Evolutionary conservation across 2,113 vertebrate genomes (phyloP), one percentile per base, ranked within the genome.

Genomic region (Syrrhaptes paradoxus): DNA sequence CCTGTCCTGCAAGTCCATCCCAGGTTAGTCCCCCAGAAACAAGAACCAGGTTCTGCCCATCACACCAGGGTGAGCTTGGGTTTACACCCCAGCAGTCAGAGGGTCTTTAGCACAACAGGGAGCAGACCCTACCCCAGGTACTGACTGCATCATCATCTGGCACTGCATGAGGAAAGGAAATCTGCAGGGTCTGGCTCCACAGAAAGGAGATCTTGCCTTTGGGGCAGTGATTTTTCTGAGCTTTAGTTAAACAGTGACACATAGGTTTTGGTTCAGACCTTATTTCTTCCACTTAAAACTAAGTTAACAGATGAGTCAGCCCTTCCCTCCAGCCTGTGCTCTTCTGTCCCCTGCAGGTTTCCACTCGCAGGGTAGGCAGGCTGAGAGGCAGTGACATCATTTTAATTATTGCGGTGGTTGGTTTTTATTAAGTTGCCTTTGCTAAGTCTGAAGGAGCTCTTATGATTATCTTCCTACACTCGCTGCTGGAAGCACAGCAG

Each of bases 341-440:
- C 55, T 45, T 25, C 68, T 70, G 34, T 75, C 26, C 80, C 81
- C 81, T 91, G 70, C 87, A 96, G 89, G 89, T 85, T 85, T 77
- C 77, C 52, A 78, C 85, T 73, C 1, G 9, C 63, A 81, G 36
- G 31, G 46, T 31, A 84, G 55, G 68, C 26, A 93, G 73, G 22
- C 61, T 71, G 46, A 84, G 32, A 91, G 54, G 6, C 74, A 59
- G 55, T 86, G 55, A 78, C 74, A 89, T 49, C 0, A 71, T 51
- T 75, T 87, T 67, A 87, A 93, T 81, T 91, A 84, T 67, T 74
- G 57, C 49, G 46, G 6, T 55, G 25, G 80, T 89, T 13, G 7
- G 68, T 74, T 80, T 45, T 59, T 71, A 78, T 55, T 84, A 62
- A 84, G n/a, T 74, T 80, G 67, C 52, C 68, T 95, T 90, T 83